phyloP scores from a whole-genome alignment of 2,888 invertebrate genomes.

The Nesidiocoris tenuis region DNA sequence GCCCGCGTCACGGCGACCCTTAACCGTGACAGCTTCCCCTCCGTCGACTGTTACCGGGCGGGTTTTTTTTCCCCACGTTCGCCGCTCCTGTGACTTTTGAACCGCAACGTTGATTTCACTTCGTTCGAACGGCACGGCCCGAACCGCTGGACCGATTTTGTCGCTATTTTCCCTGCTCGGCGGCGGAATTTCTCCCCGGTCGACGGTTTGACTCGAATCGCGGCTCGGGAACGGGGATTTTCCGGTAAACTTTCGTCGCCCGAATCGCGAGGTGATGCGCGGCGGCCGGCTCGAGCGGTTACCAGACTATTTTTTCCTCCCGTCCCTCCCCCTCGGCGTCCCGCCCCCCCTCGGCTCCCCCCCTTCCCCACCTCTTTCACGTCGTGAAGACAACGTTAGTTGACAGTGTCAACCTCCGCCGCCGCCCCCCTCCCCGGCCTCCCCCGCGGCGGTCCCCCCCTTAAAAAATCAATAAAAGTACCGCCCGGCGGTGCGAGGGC shows the following conservation, averaged over 20 bases:
- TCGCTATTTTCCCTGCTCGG: too few relatives aligned
- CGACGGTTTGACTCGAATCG: not conserved
- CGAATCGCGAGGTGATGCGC: not conserved
- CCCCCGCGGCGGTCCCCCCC: conserved; percentile 15
- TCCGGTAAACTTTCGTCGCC: not conserved
- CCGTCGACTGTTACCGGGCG: not conserved
- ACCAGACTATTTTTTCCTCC: conserved; percentile 39
- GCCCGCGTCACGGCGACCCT: not conserved
- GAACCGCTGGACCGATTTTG: too few relatives aligned
- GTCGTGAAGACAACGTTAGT: conserved; percentile 60
- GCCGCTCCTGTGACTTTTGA: not conserved
- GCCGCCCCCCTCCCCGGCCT: too few relatives aligned
- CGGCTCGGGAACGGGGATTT: not conserved
- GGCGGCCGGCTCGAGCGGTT: conserved; percentile 13
- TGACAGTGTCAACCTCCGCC: conserved; percentile 64
- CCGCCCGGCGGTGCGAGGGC: conserved; percentile 8
- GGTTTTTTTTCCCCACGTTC: not conserved
- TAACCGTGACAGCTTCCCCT: not conserved
- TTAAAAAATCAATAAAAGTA: conserved; percentile 63
- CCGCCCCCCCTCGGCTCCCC: conserved; percentile 49
- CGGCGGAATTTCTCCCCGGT: too few relatives aligned
- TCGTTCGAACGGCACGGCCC: not conserved
- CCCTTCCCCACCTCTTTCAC: conserved; percentile 55
- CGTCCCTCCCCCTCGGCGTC: not conserved
- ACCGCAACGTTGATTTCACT: not conserved